Evolutionary conservation across 1,140 invertebrate species (phyloP), one percentile per base, ranked within the genome.

Genomic region (Pseudomyrmex sp.): DNA sequence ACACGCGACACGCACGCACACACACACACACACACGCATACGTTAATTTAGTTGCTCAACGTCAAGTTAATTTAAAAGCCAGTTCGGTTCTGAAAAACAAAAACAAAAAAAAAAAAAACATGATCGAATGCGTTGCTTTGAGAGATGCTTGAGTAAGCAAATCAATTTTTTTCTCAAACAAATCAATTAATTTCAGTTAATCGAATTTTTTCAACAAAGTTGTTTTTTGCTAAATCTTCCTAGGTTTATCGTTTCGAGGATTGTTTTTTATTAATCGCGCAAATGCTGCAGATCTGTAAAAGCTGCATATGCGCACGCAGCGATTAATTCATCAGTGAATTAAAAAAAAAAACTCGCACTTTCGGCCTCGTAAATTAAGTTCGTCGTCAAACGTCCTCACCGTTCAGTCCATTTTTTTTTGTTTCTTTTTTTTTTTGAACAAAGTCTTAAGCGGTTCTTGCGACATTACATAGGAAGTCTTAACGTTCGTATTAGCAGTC

Each of bases 401-500:
- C 20, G 50, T 26, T 26, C 66, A 4, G 5, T 35, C 7, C 68
- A 59, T n/a, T 35, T 79, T 79, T 52, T 35, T 35, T 35, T n/a
- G n/a, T n/a, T n/a, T n/a, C n/a, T n/a, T 79, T 62, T 0, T 35
- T 35, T 35, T 18, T 18, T 7, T 0, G 35, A 35, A 18, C 18
- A 44, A 69, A 72, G 26, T 48, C 48, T 15, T 18, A 8, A 10
- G n/a, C 18, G n/a, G n/a, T 10, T 56, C 48, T n/a, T 13, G 50
- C 50, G 13, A 13, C 50, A 52, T 7, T 7, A 65, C 23, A 61
- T 84, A 72, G 82, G 73, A 84, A 72, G 66, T 54, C 12, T 18
- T 23, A 0, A 4, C 54, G 73, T 8, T 12, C 10, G 44, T 86
- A 90, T 91, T 91, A 91, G 90, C 88, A 92, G 90, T 91, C 90